These are phyloP conservation scores for Tupaia chinensis DNA, from an alignment of 2,113 vertebrate genomes.

Conservation along the genomic window DNA sequence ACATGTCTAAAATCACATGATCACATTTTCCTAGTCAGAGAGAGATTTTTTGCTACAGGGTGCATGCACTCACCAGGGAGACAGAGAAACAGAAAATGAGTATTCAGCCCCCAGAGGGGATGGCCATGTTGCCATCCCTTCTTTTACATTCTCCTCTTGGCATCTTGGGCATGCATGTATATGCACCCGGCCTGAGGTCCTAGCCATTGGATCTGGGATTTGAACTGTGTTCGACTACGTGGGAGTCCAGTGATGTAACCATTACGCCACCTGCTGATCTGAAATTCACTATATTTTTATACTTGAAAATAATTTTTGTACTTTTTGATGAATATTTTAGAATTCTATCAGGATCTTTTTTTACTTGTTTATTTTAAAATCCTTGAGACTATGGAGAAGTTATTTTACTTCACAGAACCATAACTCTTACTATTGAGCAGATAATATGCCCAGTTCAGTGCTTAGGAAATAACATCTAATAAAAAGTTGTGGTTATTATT, in stretches of 20 bases:
- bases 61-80: no score
- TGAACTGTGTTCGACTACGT: no score
- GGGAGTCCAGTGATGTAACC: no score
- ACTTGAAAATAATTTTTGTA: constrained; percentile 29
- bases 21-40: background rate
- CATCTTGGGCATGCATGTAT: no score
- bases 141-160: no score
- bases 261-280: no score
- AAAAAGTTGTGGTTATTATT: background rate
- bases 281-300: background rate
- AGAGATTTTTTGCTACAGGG: no score
- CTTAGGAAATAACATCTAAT: background rate
- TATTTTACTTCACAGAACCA: background rate
- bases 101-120: no score
- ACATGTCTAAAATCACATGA: background rate
- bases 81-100: no score
- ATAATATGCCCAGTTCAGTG: background rate
- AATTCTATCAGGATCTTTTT: background rate
- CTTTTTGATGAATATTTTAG: background rate
- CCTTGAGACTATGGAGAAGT: background rate
- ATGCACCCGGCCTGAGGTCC: no score
- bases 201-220: no score
- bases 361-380: background rate
- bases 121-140: no score
- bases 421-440: constrained; percentile 38